A percentile compares a stretch with the other conserved stretches of the same genome.
Conservation (phyloP, 1,140 invertebrate genomes). For the Drosophila willistoni region DNA sequence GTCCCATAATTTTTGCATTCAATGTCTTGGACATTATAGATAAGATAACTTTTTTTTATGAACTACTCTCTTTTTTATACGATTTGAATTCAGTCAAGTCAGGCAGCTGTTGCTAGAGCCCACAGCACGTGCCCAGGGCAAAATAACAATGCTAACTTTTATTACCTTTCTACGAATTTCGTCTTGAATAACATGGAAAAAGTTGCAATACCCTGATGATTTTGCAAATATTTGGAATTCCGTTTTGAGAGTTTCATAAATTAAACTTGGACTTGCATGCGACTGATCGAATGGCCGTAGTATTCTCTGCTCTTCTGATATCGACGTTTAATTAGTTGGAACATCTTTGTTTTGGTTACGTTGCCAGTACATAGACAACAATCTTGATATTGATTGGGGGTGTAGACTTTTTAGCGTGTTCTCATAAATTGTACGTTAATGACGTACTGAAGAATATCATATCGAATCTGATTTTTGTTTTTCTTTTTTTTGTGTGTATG, state of each 20-base stretch:
- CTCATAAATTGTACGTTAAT: slow-evolving; percentile 1
- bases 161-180: too few relatives aligned
- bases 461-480: not conserved
- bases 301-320: not conserved
- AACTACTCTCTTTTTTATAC: not conserved
- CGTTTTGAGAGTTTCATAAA: slow-evolving; percentile 21
- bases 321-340: not conserved
- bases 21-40: not conserved
- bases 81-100: not conserved
- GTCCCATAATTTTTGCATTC: not conserved
- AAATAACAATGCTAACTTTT: not conserved
- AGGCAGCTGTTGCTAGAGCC: not conserved
- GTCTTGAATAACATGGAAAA: slow-evolving; percentile 3
- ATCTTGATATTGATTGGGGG: not conserved
- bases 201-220: slow-evolving; percentile 28
- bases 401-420: not conserved
- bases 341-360: not conserved
- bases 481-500: not conserved
- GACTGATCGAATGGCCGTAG: not conserved
- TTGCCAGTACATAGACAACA: not conserved
- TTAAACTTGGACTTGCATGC: not conserved
- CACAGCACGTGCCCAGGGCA: not conserved
- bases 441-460: slow-evolving; percentile 6
- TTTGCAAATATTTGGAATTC: slow-evolving; percentile 33
- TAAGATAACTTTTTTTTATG: not conserved